phyloP scores from a whole-genome alignment of 2,113 vertebrate species.

The Aptenodytes forsteri region DNA sequence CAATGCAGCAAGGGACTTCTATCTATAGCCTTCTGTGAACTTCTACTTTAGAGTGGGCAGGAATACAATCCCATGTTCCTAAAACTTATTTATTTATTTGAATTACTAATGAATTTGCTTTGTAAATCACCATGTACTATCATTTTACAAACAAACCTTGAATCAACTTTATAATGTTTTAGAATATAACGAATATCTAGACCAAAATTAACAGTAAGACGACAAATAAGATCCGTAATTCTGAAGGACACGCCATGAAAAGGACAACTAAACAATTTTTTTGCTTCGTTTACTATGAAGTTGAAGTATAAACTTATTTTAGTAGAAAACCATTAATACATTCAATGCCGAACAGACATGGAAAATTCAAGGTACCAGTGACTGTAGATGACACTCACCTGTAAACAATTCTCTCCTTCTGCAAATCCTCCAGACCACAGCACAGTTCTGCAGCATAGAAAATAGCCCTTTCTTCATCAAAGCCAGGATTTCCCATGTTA shows the following conservation, averaged over 20 bases:
- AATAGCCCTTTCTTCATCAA: conserved; percentile 88
- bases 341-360: not conserved
- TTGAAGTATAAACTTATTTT: not conserved
- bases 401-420: conserved; percentile 90
- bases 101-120: not conserved
- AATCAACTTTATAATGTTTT: not conserved
- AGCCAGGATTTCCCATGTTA: conserved; percentile 89
- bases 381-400: conserved; percentile 72
- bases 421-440: conserved; percentile 90
- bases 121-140: not conserved
- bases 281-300: not conserved
- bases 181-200: not conserved
- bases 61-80: not conserved
- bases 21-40: not conserved
- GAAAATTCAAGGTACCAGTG: not conserved
- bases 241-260: not conserved
- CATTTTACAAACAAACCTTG: not conserved
- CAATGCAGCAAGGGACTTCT: not conserved
- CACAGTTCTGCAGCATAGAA: conserved; percentile 93
- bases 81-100: not conserved
- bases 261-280: not conserved
- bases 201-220: not conserved
- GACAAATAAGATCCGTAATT: not conserved
- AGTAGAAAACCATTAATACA: not conserved
- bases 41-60: not conserved